phyloP scores from a whole-genome alignment of 2,113 vertebrate genomes.

The Pao palembangensis region DNA sequence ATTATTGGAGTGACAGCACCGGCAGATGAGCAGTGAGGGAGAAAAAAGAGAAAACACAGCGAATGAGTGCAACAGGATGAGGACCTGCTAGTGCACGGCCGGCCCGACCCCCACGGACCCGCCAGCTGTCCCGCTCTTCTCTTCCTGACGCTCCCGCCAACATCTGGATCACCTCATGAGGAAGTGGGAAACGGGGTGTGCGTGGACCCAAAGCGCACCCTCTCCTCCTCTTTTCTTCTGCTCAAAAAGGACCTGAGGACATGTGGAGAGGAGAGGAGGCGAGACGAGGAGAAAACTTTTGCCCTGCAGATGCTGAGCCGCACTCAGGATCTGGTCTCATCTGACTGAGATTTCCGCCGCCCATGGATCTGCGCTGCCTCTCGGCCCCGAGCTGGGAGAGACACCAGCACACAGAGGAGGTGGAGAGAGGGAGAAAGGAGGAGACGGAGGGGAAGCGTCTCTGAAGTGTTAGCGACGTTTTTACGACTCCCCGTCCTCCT shows the following conservation, averaged over 20 bases:
- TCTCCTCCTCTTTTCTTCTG: slow-evolving; percentile 22
- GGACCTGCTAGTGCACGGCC: slow-evolving; percentile 63
- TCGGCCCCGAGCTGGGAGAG: slow-evolving; percentile 26
- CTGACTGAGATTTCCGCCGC: slow-evolving; percentile 32
- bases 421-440: slow-evolving; percentile 35
- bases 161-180: slow-evolving; percentile 61
- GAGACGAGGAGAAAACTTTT: slow-evolving; percentile 46
- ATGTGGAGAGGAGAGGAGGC: slow-evolving; percentile 9
- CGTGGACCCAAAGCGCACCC: slow-evolving; percentile 3
- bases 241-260: slow-evolving; percentile 32
- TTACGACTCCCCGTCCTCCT: slow-evolving; percentile 23
- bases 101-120: slow-evolving; percentile 44
- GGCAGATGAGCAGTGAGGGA: slow-evolving; percentile 42
- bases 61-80: slow-evolving; percentile 67
- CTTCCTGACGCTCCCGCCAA: slow-evolving; percentile 24
- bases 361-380: slow-evolving; percentile 45
- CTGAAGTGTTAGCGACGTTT: slow-evolving; percentile 31
- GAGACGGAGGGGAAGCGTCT: slow-evolving; percentile 46
- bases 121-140: slow-evolving; percentile 58
- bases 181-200: slow-evolving; percentile 9
- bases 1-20: slow-evolving; percentile 55
- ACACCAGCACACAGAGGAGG: slow-evolving; percentile 30
- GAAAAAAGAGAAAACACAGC: slow-evolving; percentile 17
- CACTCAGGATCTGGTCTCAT: slow-evolving; percentile 9
- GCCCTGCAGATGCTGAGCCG: slow-evolving; percentile 25